Conservation (phyloP, 1,140 invertebrate genomes). For the Drosophila biarmipes region DNA sequence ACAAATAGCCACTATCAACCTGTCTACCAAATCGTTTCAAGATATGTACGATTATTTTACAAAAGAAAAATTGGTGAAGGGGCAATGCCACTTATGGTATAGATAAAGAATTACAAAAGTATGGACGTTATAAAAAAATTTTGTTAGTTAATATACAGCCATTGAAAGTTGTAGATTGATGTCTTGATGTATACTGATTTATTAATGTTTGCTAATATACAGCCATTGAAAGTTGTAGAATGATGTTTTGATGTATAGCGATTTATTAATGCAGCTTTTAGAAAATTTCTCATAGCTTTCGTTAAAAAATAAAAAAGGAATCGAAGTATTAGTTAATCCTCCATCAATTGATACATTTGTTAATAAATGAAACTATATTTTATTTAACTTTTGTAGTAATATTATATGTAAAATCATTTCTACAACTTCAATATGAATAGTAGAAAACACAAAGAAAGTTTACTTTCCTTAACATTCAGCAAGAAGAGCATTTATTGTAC, state of each 20-base stretch:
- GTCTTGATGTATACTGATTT: background rate
- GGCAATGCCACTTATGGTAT: background rate
- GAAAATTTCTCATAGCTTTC: background rate
- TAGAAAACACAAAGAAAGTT: too few relatives aligned
- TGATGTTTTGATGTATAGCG: too few relatives aligned
- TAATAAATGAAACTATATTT: background rate
- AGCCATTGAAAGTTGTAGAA: background rate
- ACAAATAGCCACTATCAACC: slow-evolving; percentile 8
- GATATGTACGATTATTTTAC: slow-evolving; percentile 9
- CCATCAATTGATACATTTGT: too few relatives aligned
- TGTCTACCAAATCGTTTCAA: slow-evolving; percentile 3
- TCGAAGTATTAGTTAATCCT: too few relatives aligned
- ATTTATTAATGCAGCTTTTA: background rate
- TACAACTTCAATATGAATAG: background rate
- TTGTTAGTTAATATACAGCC: background rate
- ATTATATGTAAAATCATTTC: too few relatives aligned
- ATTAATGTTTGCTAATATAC: background rate
- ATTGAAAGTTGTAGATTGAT: background rate
- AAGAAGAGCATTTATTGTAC: too few relatives aligned
- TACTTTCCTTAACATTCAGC: too few relatives aligned
- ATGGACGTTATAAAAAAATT: background rate
- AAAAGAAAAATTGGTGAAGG: background rate
- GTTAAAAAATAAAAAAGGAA: too few relatives aligned
- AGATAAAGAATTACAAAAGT: background rate
- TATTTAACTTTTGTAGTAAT: background rate